Evolutionary conservation across 53 echinoderm and acorn worm species (phyloP).

Genomic region (Hippasteria phrygiana): DNA sequence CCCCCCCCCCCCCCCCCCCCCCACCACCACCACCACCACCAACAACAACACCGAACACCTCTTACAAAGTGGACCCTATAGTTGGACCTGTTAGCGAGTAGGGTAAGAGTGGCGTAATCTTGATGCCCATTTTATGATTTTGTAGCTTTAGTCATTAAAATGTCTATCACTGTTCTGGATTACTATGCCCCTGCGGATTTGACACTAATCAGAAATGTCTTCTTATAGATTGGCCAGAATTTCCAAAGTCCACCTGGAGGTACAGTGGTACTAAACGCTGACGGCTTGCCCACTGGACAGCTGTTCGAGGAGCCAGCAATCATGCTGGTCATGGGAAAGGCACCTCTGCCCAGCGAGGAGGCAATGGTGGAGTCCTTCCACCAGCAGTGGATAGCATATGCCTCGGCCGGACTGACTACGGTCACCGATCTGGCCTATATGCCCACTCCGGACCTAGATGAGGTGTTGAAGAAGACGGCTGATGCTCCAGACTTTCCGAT

Average conservation of each 20-base stretch:
- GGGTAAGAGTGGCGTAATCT: no score
- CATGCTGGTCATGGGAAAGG: slow-evolving; percentile 44
- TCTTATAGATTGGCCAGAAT: slow-evolving; percentile 34
- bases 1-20: no score
- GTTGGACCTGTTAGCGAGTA: no score
- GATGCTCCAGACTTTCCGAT: slow-evolving; percentile 51
- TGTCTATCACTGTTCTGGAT: no score
- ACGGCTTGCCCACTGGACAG: slow-evolving; percentile 67
- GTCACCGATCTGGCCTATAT: slow-evolving; percentile 71
- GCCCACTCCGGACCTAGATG: slow-evolving; percentile 41
- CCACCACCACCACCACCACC: no score
- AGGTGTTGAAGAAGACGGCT: slow-evolving; percentile 32
- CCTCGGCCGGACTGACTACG: slow-evolving; percentile 70
- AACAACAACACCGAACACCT: no score
- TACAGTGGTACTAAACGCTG: slow-evolving; percentile 60
- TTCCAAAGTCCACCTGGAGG: slow-evolving; percentile 63
- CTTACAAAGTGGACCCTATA: no score
- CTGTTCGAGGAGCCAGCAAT: slow-evolving; percentile 71
- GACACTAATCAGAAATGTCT: no score
- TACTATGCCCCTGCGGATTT: no score
- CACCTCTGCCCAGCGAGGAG: slow-evolving; percentile 15
- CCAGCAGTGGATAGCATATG: slow-evolving; percentile 57
- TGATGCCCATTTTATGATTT: not conserved
- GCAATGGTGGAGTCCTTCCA: not conserved
- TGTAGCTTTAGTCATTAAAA: no score